Conservation (phyloP, 1,140 invertebrate genomes). For the Drosophila gunungcola region DNA sequence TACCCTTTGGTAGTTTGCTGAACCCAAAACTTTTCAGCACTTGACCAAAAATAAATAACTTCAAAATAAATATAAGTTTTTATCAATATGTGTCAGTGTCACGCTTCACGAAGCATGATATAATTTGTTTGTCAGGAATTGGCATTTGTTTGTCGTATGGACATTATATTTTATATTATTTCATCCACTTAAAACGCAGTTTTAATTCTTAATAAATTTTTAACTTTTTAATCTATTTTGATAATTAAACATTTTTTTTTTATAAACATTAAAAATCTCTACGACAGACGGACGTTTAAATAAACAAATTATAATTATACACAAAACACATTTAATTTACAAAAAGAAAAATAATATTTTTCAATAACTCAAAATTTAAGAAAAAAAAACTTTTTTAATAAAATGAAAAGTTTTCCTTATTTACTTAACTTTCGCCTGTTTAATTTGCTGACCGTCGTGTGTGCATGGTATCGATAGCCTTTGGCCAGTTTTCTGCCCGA, state of each 20-base stretch:
- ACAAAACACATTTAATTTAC: too few relatives aligned
- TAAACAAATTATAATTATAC: too few relatives aligned
- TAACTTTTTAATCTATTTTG: too few relatives aligned
- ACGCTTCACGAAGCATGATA: too few relatives aligned
- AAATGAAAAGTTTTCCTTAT: conserved; percentile 41
- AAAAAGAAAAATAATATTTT: conserved; percentile 12
- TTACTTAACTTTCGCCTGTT: conserved; percentile 52
- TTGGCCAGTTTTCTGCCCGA: conserved; percentile 21
- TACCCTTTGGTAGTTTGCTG: conserved; percentile 37
- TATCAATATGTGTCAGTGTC: conserved; percentile 58
- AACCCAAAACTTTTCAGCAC: conserved; percentile 51
- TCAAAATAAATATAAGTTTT: neutral
- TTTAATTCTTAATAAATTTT: too few relatives aligned
- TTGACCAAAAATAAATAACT: conserved; percentile 41
- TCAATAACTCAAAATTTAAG: conserved; percentile 52
- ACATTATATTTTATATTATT: too few relatives aligned
- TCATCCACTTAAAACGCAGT: too few relatives aligned
- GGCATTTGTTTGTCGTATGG: too few relatives aligned
- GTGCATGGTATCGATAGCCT: conserved; percentile 43
- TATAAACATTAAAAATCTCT: too few relatives aligned
- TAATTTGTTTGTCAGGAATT: too few relatives aligned
- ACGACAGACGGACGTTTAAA: too few relatives aligned
- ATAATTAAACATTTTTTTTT: too few relatives aligned
- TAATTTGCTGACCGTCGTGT: conserved; percentile 53
- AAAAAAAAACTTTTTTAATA: conserved; percentile 61